phyloP scores from a whole-genome alignment of 2,113 vertebrate genomes.

The Geococcyx californianus region DNA sequence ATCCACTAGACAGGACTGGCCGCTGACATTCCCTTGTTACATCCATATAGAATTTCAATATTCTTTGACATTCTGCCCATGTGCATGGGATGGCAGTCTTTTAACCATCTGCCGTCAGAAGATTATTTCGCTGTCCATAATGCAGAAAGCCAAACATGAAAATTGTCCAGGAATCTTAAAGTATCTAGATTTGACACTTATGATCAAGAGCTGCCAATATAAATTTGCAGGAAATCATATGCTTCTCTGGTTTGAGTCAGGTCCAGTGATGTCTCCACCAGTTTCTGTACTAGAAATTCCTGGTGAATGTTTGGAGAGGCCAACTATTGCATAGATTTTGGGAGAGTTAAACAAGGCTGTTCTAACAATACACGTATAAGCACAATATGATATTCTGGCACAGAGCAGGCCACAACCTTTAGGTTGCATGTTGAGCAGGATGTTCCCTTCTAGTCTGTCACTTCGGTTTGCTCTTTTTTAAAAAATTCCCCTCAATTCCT shows the following conservation, averaged over 20 bases:
- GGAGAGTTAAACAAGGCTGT: background rate
- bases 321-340: background rate
- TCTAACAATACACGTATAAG: background rate
- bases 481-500: background rate
- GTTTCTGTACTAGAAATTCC: background rate
- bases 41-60: background rate
- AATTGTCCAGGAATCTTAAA: background rate
- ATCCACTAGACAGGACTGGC: background rate
- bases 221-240: background rate
- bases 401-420: background rate
- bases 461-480: background rate
- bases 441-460: background rate
- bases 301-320: background rate
- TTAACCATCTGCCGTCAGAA: background rate
- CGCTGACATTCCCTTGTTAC: fast-evolving
- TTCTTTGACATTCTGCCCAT: background rate
- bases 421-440: background rate
- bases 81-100: background rate
- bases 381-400: background rate
- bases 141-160: background rate
- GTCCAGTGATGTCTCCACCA: background rate
- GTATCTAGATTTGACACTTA: background rate
- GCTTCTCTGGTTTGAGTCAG: background rate
- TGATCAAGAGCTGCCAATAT: background rate
- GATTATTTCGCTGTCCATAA: background rate